Evolutionary conservation across 2,797 vertebrate species (phyloP), one percentile per base, ranked within the genome.

Genomic region (Karalla daura): DNA sequence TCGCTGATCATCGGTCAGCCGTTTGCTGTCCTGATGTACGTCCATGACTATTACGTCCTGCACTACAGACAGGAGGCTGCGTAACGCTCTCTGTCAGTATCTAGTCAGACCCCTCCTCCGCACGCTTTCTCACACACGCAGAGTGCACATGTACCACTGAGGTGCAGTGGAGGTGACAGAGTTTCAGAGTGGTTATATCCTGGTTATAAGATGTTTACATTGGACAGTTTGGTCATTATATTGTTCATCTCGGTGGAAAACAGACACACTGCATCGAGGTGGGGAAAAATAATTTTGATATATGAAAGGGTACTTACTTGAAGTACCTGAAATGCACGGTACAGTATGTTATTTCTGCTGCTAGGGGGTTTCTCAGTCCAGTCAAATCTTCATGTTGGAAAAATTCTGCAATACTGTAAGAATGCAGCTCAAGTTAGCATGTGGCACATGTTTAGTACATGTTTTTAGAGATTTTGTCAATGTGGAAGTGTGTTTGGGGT

Each of bases 1-100:
- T 95, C 95, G 0, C 70, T 98, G 75, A 98, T 98, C 81, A 95
- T 98, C 0, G 96, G 96, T 37, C 96, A 98, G 86, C 96, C 96
- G 0, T 89, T 96, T 0, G 95, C 95, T 0, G 90, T 98, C 56
- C 92, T 98, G 41, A 98, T 98, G 96, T 98, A 98, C 0, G 96
- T 98, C 58, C 96, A 98, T 0, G 96, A 98, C 88, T 98, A 96
- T 83, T 98, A 97, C 2, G 95, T 98, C 62, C 84, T 95, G 28
- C 89, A 96, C 87, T 73, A 93, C 7, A 91, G 92, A 45, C 83
- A 89, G 27, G 86, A 83, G 32, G 54, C 35, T 2, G 54, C 66
- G 12, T 87, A 63, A 86, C 9, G 20, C 1, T 0, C 8, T 12
- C 18, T 25, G 10, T 32, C 33, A 39, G 27, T 28, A 28, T 28